Conservation (phyloP, 1,140 invertebrate species). For the Drosophila paulistorum region DNA sequence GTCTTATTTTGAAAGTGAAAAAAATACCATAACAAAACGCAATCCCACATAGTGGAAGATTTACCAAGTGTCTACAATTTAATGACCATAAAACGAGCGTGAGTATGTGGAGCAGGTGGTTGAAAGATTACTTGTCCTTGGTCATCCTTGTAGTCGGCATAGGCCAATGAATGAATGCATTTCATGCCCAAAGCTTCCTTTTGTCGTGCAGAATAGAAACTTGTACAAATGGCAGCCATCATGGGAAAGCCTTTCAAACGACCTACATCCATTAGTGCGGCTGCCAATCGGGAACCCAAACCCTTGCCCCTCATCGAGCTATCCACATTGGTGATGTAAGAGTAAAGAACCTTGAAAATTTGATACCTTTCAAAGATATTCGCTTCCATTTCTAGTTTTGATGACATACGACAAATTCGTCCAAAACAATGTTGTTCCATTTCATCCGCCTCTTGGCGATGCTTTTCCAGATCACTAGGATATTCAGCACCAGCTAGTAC, state of each 20-base stretch:
- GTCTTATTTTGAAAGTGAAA: no score
- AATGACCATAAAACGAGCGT: slow-evolving; percentile 36
- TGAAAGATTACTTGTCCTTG: slow-evolving; percentile 38
- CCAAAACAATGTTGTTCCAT: slow-evolving; percentile 39
- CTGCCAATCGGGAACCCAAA: slow-evolving; percentile 36
- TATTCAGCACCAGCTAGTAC: slow-evolving; percentile 33
- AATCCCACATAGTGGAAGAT: no score
- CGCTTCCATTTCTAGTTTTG: slow-evolving; percentile 33
- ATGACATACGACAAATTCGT: slow-evolving; percentile 19
- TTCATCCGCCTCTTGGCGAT: slow-evolving; percentile 33
- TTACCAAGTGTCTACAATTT: slow-evolving; percentile 5
- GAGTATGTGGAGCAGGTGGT: slow-evolving; percentile 43
- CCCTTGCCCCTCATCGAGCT: slow-evolving; percentile 42
- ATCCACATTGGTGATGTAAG: slow-evolving; percentile 41
- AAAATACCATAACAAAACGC: no score
- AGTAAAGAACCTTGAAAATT: slow-evolving; percentile 41
- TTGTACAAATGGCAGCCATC: slow-evolving; percentile 48
- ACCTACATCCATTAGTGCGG: slow-evolving; percentile 44
- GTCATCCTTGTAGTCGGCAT: slow-evolving; percentile 45
- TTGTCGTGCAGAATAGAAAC: slow-evolving; percentile 49
- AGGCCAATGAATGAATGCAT: slow-evolving; percentile 32
- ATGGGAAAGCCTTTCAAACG: slow-evolving; percentile 39
- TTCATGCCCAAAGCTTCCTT: slow-evolving; percentile 49
- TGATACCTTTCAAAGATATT: slow-evolving; percentile 41
- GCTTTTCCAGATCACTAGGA: slow-evolving; percentile 39